Evolutionary conservation across 1,140 invertebrate genomes (phyloP).

Genomic region (Micrasema longulum): DNA sequence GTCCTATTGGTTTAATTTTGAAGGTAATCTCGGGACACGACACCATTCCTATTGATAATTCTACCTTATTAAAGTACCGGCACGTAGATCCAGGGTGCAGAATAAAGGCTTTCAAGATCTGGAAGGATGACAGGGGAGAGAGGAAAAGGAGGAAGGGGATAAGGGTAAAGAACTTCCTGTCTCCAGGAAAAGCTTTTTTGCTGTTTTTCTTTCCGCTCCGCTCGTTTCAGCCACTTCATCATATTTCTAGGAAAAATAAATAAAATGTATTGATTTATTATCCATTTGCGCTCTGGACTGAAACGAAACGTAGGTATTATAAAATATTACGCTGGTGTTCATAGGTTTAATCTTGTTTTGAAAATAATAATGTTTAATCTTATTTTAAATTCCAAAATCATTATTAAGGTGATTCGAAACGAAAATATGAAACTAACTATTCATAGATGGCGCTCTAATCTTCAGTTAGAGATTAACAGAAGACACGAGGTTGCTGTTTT

Average conservation of each 20-base stretch:
- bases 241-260: background rate
- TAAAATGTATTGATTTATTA: slow-evolving; percentile 1
- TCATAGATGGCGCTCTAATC: too few relatives aligned
- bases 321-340: too few relatives aligned
- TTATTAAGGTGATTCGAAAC: too few relatives aligned
- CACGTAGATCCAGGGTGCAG: background rate
- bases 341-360: too few relatives aligned
- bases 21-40: background rate
- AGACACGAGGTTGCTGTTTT: too few relatives aligned
- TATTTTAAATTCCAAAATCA: too few relatives aligned
- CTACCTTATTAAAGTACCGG: slow-evolving; percentile 16
- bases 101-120: background rate
- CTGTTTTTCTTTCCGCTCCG: background rate
- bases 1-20: too few relatives aligned
- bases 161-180: background rate
- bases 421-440: too few relatives aligned
- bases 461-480: too few relatives aligned
- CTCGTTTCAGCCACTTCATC: background rate
- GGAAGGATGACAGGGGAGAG: background rate
- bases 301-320: too few relatives aligned
- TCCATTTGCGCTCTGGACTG: background rate
- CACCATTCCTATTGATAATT: background rate
- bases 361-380: too few relatives aligned
- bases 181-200: background rate
- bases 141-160: background rate